Percentiles rank a stretch among this genome's conserved stretches.
Evolutionary conservation across 2,888 invertebrate genomes (phyloP).

Genomic region (Linnaemya tessellans): DNA sequence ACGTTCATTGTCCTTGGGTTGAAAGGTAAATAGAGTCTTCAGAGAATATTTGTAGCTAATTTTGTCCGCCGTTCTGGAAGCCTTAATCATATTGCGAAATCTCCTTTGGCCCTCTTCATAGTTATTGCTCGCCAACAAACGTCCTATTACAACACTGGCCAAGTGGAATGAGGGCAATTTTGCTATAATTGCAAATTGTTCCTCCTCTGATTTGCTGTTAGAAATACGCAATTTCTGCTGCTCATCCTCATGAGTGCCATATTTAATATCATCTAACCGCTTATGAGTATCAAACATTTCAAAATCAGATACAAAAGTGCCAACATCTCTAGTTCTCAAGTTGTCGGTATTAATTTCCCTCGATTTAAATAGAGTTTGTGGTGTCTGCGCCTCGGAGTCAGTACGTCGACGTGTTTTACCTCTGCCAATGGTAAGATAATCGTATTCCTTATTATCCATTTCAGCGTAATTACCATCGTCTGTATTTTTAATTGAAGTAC

Average conservation of each 20-base stretch:
- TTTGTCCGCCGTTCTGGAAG: conserved; percentile 86
- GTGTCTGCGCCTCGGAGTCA: conserved; percentile 89
- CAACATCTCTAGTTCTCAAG: conserved; percentile 85
- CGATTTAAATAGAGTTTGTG: conserved; percentile 86
- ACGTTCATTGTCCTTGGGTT: conserved; percentile 74
- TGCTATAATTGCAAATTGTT: conserved; percentile 69
- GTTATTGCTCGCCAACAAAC: conserved; percentile 88
- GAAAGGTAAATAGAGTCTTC: conserved; percentile 87
- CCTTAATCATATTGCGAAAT: conserved; percentile 86
- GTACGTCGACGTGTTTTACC: conserved; percentile 88
- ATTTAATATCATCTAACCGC: conserved; percentile 75
- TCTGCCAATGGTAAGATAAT: conserved; percentile 87
- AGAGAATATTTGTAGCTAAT: conserved; percentile 87
- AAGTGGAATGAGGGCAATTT: conserved; percentile 84
- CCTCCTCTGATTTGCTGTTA: conserved; percentile 60
- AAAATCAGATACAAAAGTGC: conserved; percentile 89
- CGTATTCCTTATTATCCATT: conserved; percentile 87
- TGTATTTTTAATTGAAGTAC: conserved; percentile 86
- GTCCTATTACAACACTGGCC: conserved; percentile 86
- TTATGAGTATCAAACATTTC: conserved; percentile 90
- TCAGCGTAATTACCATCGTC: conserved; percentile 85
- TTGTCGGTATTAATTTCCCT: conserved; percentile 86
- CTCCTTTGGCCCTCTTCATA: conserved; percentile 87
- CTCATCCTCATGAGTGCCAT: conserved; percentile 5
- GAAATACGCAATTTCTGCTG: conserved; percentile 74